These are phyloP conservation scores for Argyresthia goedartella DNA, from an alignment of 2,888 invertebrate species.

Conservation along the genomic window DNA sequence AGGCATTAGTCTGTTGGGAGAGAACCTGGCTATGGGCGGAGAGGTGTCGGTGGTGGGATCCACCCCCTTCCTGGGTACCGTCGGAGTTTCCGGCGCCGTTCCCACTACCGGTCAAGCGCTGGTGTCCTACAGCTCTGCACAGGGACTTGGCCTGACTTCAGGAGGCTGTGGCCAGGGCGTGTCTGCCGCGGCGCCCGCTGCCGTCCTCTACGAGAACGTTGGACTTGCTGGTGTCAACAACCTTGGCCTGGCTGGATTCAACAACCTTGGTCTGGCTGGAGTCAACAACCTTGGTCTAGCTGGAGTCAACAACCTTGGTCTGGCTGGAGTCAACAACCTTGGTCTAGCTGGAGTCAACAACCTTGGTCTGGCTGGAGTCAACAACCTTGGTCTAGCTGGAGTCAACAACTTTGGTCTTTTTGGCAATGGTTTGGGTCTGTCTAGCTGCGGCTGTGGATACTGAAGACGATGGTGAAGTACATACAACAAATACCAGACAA, in stretches of 20 bases:
- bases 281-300: no score
- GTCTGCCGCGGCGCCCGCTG: no score
- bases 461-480: no score
- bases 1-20: constrained; percentile 27
- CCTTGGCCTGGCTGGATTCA: no score
- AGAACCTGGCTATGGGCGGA: constrained; percentile 19
- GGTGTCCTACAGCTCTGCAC: neutral
- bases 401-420: neutral
- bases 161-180: neutral
- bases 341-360: neutral
- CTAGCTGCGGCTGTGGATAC: neutral
- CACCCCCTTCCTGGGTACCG: constrained; percentile 17
- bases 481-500: no score
- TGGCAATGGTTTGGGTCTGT: no score
- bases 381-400: neutral
- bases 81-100: constrained; percentile 20
- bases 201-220: no score
- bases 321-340: neutral
- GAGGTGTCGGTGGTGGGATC: constrained; percentile 13
- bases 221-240: no score
- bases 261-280: no score
- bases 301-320: neutral
- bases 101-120: neutral
- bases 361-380: neutral
- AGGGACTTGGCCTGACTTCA: neutral